These are phyloP conservation scores for Onthophagus taurus DNA, from an alignment of 1,140 invertebrate genomes.

Conservation along the genomic window DNA sequence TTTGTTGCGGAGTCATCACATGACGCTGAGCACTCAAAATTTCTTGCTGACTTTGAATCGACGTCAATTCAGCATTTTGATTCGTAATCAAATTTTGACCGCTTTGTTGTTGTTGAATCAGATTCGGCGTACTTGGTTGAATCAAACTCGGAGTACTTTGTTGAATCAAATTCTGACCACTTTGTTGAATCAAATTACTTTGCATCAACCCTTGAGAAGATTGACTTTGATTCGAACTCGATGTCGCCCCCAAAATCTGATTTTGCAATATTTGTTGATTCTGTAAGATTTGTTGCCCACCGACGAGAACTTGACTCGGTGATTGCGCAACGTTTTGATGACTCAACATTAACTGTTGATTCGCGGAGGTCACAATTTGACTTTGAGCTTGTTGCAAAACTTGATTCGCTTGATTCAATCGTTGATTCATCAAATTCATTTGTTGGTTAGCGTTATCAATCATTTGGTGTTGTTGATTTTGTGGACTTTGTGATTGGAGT, in stretches of 20 bases:
- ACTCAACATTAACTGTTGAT: too few relatives aligned
- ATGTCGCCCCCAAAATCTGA: too few relatives aligned
- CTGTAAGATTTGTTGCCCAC: too few relatives aligned
- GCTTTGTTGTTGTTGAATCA: conserved; percentile 1
- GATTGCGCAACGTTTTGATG: too few relatives aligned
- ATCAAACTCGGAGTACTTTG: conserved; percentile 1
- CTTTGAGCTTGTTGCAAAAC: not conserved
- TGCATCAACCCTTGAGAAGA: not conserved
- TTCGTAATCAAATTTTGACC: too few relatives aligned
- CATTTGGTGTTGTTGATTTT: conserved; percentile 19
- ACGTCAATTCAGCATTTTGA: too few relatives aligned
- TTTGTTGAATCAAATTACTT: not conserved
- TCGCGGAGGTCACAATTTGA: not conserved
- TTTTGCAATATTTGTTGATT: conserved; percentile 6
- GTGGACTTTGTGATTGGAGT: not conserved
- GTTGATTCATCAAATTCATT: conserved; percentile 13
- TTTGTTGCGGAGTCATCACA: conserved; percentile 14
- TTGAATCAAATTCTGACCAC: conserved; percentile 16
- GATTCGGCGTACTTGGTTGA: not conserved
- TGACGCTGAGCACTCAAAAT: too few relatives aligned
- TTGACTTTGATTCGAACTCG: not conserved
- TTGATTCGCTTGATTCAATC: not conserved
- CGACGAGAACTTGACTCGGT: too few relatives aligned
- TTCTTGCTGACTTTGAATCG: conserved; percentile 1
- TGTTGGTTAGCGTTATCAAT: conserved; percentile 13